Base-by-base conservation (phyloP, 2,888 invertebrate species). In the Nasonovia ribisnigri region DNA sequence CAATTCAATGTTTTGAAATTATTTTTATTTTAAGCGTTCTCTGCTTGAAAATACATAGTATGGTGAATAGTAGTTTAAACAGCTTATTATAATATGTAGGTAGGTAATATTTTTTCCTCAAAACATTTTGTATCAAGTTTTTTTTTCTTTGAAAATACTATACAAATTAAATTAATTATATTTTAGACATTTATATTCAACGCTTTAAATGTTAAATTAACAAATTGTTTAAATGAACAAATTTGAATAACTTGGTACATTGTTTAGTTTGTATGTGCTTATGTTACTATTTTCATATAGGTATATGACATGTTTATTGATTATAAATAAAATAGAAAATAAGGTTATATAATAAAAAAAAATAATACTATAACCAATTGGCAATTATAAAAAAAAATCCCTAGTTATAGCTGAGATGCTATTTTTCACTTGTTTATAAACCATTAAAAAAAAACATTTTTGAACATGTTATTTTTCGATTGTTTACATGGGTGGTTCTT, bases 401-500 rank as follows among this genome's bases (percentile, higher is more conserved):
- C 88, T 92, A 87, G 11, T 26, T 67, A 51, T 43, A 92, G 43
- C 48, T 87, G 77, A 88, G 77, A 92, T 88, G n/a, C 60, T 36
- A 86, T 84, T 91, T 91, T 92, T 36, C 42, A 42, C 36, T 88
- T 60, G 20, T 84, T 90, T 93, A 4, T 54, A 86, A 84, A 84
- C 36, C 89, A 89, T 77, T 77, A 88, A 54, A 88, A 92, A 84
- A 46, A 86, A 91, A 60, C 54, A 48, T 84, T 51, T 77, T 92
- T 16, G 86, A 86, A 42, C 26, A 36, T 67, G 5, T 43, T 24
- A 60, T 54, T 6, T 57, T 20, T 13, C 46, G 4, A 54, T 46
- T 87, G 42, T 86, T 93, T 90, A 93, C 93, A 93, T 93, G 48
- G 93, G 93, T 43, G 93, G 93, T 88, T 94, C 94, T 93, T 89